Percentiles rank a stretch among this genome's conserved stretches.
Evolutionary conservation across 2,113 vertebrate species (phyloP).

Genomic region (Microcebus murinus): DNA sequence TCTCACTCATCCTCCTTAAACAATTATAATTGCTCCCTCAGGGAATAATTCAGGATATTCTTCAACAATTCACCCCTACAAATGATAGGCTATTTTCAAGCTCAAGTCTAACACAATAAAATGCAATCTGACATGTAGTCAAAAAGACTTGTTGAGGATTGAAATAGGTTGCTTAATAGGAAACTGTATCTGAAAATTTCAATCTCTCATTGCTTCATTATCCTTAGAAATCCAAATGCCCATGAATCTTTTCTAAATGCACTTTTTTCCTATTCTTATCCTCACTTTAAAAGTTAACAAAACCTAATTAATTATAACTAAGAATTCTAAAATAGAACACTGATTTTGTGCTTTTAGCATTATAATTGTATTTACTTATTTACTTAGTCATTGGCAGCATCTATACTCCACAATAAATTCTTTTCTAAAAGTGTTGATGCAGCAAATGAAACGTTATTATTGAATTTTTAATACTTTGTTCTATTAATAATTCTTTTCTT

Average conservation of each 20-base stretch:
- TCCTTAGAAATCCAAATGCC: neutral
- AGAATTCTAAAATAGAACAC: neutral
- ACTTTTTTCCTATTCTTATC: neutral
- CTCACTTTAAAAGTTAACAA: neutral
- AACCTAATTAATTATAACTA: neutral
- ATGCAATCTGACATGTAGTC: neutral
- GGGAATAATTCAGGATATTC: conserved; percentile 46
- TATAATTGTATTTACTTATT: neutral
- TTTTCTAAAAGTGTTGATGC: neutral
- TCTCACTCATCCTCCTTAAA: conserved; percentile 40
- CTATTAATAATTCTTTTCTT: neutral
- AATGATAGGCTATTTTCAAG: conserved; percentile 60
- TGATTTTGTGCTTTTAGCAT: neutral
- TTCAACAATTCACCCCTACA: conserved; percentile 22
- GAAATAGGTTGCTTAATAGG: neutral
- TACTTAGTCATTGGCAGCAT: too few relatives aligned
- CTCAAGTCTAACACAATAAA: conserved; percentile 55
- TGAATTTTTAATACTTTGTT: neutral
- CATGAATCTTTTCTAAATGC: neutral
- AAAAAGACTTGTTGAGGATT: neutral
- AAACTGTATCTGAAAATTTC: neutral
- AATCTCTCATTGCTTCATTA: neutral
- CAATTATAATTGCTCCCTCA: conserved; percentile 68
- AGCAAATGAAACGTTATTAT: neutral
- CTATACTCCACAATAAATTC: fast-evolving